Percentiles rank a stretch among this genome's conserved stretches.
phyloP scores from a whole-genome alignment of 2,113 vertebrate genomes.

The Ophthalmolycus amberensis region DNA sequence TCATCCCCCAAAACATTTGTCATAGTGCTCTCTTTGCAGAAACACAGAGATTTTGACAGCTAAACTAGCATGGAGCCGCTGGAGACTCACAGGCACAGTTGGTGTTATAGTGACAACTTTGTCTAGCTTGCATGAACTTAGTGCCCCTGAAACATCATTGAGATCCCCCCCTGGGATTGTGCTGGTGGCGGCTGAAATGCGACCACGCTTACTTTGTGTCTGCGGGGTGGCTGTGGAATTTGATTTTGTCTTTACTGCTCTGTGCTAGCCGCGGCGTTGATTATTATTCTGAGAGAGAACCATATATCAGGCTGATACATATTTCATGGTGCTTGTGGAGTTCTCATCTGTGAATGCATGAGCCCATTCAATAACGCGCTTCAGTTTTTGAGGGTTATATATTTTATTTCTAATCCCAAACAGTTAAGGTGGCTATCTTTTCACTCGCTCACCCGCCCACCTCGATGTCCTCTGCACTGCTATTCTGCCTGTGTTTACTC shows the following conservation, averaged over 20 bases:
- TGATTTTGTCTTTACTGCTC: conserved; percentile 61
- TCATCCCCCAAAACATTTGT: conserved; percentile 43
- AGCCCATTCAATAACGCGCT: conserved; percentile 62
- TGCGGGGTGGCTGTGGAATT: conserved; percentile 49
- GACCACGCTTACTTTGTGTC: conserved; percentile 32
- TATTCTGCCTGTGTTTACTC: conserved; percentile 27
- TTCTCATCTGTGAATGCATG: conserved; percentile 73
- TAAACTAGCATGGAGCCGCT: conserved; percentile 55
- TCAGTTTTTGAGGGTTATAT: conserved; percentile 54
- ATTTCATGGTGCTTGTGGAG: conserved; percentile 66
- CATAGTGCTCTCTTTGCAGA: conserved; percentile 42
- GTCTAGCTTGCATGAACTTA: conserved; percentile 68
- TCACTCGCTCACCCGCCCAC: conserved; percentile 28
- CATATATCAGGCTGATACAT: conserved; percentile 70
- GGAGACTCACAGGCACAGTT: conserved; percentile 49
- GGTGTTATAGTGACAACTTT: conserved; percentile 62
- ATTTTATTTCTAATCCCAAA: conserved; percentile 68
- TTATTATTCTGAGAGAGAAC: conserved; percentile 71
- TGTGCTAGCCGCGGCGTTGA: conserved; percentile 57
- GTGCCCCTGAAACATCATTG: conserved; percentile 64
- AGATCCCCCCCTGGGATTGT: conserved; percentile 49
- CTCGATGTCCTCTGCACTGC: conserved; percentile 31
- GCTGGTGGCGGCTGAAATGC: conserved; percentile 26
- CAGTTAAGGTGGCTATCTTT: conserved; percentile 55
- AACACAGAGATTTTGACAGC: conserved; percentile 53